Base-by-base conservation (phyloP, 1,140 invertebrate genomes). In the Muscidifurax raptorellus region DNA sequence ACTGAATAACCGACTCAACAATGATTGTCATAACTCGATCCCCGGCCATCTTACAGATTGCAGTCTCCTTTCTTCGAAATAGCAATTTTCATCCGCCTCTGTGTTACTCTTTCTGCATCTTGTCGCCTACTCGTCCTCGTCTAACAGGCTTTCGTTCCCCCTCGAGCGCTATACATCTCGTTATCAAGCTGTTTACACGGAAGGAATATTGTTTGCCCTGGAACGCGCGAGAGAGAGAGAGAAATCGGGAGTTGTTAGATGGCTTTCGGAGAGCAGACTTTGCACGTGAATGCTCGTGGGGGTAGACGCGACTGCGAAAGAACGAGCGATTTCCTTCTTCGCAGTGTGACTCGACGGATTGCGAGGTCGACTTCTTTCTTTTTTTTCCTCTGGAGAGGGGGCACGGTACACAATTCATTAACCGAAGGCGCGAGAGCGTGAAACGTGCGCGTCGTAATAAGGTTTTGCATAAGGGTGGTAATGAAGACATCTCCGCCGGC, bases 201-300 rank as follows among this genome's bases (percentile, higher is more conserved):
- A 80, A 87, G 86, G 79, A 90, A 88, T 89, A 89, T 89, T 90
- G 89, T 90, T 90, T 89, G 88, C 88, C 84, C 81, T n/a, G 27
- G 36, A 75, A 77, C 30, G 66, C 44, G 47, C 77, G 78, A 82
- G 80, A 64, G 44, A 47, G 64, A 67, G 28, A 64, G 80, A 79
- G 44, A 30, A 80, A 72, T 82, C 80, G 44, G 52, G 66, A 71
- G 67, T 71, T 52, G 67, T 72, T 25, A 72, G 79, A 52, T 69
- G 15, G 67, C 9, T 67, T 67, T 67, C n/a, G 32, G n/a, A 40
- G 22, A 18, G 59, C 18, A 28, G 27, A 66, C 64, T 67, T 67
- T 67, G 27, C 27, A 67, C 64, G 64, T 27, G n/a, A 67, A 67
- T 67, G 64, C 64, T 67, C 64, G 64, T 66, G 22, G 36, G 36